Evolutionary conservation across 2,113 vertebrate species (phyloP).

Genomic region (Strigops habroptila): DNA sequence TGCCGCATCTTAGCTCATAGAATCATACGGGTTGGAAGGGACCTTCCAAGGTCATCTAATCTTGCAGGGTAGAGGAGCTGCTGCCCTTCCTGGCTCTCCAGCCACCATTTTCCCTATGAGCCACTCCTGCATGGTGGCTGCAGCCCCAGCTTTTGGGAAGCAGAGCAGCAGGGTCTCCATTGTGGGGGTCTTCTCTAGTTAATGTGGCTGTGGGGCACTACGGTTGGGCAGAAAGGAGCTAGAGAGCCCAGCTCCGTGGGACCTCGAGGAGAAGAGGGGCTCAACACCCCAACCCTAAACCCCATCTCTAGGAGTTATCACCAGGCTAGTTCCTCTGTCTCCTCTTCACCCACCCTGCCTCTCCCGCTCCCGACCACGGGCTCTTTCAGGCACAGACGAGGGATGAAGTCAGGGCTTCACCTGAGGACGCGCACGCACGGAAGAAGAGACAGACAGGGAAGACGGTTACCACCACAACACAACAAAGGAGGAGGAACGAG

Average conservation of each 20-base stretch:
- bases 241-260: not conserved
- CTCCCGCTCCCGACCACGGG: constrained; percentile 54
- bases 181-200: not conserved
- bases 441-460: constrained; percentile 64
- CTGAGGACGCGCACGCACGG: constrained; percentile 35
- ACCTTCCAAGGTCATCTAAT: not conserved
- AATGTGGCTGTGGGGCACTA: not conserved
- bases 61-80: not conserved
- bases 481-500: not conserved
- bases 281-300: constrained; percentile 1
- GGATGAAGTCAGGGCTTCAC: constrained; percentile 45
- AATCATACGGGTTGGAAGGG: not conserved
- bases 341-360: constrained; percentile 65
- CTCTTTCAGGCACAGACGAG: constrained; percentile 34
- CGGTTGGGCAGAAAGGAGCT: not conserved
- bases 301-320: constrained; percentile 23
- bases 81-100: constrained; percentile 3
- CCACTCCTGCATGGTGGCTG: not conserved
- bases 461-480: constrained; percentile 46
- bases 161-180: not conserved
- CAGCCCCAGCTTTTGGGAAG: not conserved
- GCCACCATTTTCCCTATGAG: not conserved
- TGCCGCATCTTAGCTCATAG: not conserved
- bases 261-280: not conserved
- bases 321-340: constrained; percentile 40